Percentiles rank a stretch among this genome's conserved stretches.
Evolutionary conservation across 2,797 vertebrate species (phyloP).

Genomic region (Basileuterus tristriatus): DNA sequence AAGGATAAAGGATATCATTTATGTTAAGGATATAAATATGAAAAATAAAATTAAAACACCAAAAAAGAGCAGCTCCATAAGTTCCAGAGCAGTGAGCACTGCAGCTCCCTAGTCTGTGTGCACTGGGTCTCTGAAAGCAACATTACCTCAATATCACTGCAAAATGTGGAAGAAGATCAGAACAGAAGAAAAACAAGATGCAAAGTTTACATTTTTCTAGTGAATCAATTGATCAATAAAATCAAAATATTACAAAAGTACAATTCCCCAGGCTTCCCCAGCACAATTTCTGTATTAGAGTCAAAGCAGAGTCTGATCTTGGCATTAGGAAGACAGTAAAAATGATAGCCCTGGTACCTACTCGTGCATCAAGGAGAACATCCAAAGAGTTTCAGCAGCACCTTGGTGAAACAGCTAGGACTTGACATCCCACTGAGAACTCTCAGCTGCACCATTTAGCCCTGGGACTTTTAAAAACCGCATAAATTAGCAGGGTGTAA

Average conservation of each 20-base stretch:
- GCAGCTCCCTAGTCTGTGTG: neutral
- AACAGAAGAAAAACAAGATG: neutral
- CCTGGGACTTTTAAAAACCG: neutral
- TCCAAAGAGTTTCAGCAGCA: neutral
- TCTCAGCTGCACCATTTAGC: constrained; percentile 30
- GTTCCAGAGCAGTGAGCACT: neutral
- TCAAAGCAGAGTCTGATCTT: neutral
- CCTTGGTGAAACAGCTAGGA: constrained; percentile 1
- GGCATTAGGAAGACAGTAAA: neutral
- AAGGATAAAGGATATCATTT: neutral
- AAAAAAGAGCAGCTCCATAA: neutral
- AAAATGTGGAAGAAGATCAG: neutral
- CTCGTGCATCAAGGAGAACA: neutral
- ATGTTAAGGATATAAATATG: neutral
- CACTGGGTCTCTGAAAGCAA: neutral
- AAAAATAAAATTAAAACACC: neutral
- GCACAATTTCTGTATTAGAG: neutral
- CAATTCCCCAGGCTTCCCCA: neutral
- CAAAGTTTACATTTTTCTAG: neutral
- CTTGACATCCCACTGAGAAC: constrained; percentile 1
- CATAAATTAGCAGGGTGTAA: constrained; percentile 29
- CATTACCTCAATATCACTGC: fast-evolving
- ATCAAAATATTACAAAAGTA: neutral
- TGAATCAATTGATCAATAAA: neutral
- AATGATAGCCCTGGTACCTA: neutral